Conservation (phyloP, 2,113 vertebrate genomes). For the Spea multiplicata region DNA sequence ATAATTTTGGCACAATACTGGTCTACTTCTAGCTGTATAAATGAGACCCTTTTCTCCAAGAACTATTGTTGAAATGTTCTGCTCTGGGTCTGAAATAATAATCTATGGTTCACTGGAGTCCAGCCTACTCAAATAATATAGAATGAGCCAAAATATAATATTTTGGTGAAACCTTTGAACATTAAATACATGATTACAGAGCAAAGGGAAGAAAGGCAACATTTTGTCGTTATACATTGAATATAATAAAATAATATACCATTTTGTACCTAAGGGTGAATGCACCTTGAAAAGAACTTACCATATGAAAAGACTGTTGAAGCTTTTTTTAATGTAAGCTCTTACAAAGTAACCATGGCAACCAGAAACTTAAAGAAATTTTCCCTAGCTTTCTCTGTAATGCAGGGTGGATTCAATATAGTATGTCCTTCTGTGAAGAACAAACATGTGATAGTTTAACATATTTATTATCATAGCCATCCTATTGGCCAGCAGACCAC, state of each 20-base stretch:
- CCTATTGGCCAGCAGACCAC: not conserved
- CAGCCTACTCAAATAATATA: conserved; percentile 1
- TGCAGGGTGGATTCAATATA: conserved; percentile 19
- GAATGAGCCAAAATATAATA: conserved; percentile 18
- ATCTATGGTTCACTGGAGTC: not conserved
- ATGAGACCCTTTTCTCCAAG: no score
- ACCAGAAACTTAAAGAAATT: conserved; percentile 30
- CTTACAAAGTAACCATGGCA: conserved; percentile 39
- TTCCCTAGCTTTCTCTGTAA: conserved; percentile 25
- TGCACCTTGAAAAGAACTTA: conserved; percentile 40
- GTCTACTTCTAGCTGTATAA: no score
- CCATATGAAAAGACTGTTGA: conserved; percentile 39
- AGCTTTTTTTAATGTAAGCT: conserved; percentile 36
- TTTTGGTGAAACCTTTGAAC: conserved; percentile 6
- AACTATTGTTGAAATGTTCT: not conserved
- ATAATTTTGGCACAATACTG: no score
- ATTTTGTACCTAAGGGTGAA: conserved; percentile 42
- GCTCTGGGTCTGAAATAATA: not conserved
- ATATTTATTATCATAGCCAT: not conserved
- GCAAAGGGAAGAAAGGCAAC: conserved; percentile 7
- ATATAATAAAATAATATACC: conserved; percentile 39
- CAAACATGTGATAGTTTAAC: not conserved
- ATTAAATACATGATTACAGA: conserved; percentile 24
- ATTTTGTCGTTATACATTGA: conserved; percentile 11
- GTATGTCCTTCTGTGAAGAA: conserved; percentile 9